Evolutionary conservation across 2,888 invertebrate genomes (phyloP), one percentile per base, ranked within the genome.

Genomic region (Alcis repandata): DNA sequence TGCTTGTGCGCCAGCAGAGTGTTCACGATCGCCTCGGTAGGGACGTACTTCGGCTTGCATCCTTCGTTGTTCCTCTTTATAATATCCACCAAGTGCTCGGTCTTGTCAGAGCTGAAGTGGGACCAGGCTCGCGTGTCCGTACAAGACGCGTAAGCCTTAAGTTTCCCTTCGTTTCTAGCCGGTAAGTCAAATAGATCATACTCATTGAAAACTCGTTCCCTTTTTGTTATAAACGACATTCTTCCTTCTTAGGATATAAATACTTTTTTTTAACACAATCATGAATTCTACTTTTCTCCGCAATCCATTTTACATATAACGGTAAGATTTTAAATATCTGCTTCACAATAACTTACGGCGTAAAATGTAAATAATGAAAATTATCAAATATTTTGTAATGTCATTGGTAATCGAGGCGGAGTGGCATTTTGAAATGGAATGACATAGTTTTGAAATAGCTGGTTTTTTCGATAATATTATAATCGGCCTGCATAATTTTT

Each of bases 121-220:
- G 94, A 93, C 95, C 95, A 95, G 1, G 95, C 94, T 63, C 95
- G 83, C 7, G 93, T 87, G 79, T 95, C 95, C 3, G 94, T 94
- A 56, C 94, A 94, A 27, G 95, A 95, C 56, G 88, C 80, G 73
- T 94, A 94, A 0, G 89, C 90, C 80, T 95, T 95, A 52, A 95
- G 74, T 72, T 95, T 94, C 36, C 94, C 93, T 73, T 95, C 95
- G 69, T 93, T 93, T 64, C 92, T 86, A 43, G 89, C 77, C 15
- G 93, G 93, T 72, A 94, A 80, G 60, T 92, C 89, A 56, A 80
- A 86, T 43, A 89, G 74, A 52, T 94, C 94, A 71, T 91, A 91
- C 59, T 92, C 91, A 69, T 88, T 89, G 72, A 93, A 93, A 51
- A 93, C 91, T 59, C 92, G 88, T 69, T 93, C 93, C 57, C 93